Conservation (phyloP, 2,113 vertebrate species). For the Apus apus region DNA sequence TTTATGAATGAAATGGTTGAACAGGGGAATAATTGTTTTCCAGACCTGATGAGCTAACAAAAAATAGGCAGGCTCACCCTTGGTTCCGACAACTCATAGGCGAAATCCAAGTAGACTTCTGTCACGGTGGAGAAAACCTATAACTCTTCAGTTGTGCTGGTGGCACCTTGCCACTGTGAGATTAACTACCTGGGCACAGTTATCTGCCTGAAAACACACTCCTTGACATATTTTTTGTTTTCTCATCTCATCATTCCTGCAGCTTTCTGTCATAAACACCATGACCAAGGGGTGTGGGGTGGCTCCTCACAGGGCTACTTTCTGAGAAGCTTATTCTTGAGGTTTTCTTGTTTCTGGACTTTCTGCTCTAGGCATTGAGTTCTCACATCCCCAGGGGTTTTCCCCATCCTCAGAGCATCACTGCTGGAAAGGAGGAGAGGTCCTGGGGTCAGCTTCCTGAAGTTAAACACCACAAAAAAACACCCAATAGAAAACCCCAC, state of each 20-base stretch:
- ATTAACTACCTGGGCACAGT: neutral
- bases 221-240: neutral
- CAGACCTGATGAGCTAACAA: neutral
- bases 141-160: neutral
- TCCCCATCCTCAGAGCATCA: neutral
- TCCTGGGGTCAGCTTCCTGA: neutral
- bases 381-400: neutral
- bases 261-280: neutral
- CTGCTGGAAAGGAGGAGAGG: neutral
- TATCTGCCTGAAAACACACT: neutral
- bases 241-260: rapidly evolving
- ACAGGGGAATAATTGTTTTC: neutral
- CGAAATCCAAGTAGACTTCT: neutral
- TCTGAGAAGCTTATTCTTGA: neutral
- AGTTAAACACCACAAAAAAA: neutral
- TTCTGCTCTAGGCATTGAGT: neutral
- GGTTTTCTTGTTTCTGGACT: neutral
- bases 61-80: neutral
- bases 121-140: neutral
- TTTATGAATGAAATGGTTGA: neutral
- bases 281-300: no score
- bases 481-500: rapidly evolving
- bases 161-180: neutral
- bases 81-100: neutral
- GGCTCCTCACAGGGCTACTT: neutral